Base-by-base conservation (phyloP, 2,888 invertebrate genomes). In the Tetanocera ferruginea region DNA sequence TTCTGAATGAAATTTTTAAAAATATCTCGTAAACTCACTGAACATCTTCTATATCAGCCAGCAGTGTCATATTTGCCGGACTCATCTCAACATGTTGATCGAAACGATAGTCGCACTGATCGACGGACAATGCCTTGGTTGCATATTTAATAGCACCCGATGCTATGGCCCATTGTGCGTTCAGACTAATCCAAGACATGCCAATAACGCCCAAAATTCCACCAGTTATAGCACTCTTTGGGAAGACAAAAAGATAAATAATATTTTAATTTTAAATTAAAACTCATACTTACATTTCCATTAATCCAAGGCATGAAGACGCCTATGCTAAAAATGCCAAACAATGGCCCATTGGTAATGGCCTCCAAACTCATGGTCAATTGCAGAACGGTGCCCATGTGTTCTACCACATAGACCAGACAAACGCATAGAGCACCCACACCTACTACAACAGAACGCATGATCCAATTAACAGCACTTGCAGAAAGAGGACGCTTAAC, bases 401-500 rank as follows among this genome's bases (percentile, higher is more conserved):
- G 93, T 83, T 95, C 93, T 0, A 94, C 94, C n/a, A 94, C 89
- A 82, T 94, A 93, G 2, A 94, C 94, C 37, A 94, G 88, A 8
- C 87, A 92, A 81, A 94, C 92, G 91, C 94, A 94, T 9, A 95
- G 86, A 5, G 91, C 87, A 49, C 96, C 96, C 81, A 94, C 91
- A 0, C 92, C 84, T 5, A 95, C 91, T 14, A 95, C 95, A 17
- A 95, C 93, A 4, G 93, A 86, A 85, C 94, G 94, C 89, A 96
- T 93, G 14, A 95, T 89, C 90, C 93, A 92, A 81, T 90, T 91
- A 1, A 91, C 89, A 66, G 92, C 91, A 28, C 86, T 88, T 17
- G 91, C 90, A 2, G 93, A 91, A 0, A 93, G 87, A 52, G 92
- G 91, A 49, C 90, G 90, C 78, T 91, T 92, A 62, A 90, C 91